Evolutionary conservation across 2,113 vertebrate species (phyloP).

Genomic region (Xenopus laevis): DNA sequence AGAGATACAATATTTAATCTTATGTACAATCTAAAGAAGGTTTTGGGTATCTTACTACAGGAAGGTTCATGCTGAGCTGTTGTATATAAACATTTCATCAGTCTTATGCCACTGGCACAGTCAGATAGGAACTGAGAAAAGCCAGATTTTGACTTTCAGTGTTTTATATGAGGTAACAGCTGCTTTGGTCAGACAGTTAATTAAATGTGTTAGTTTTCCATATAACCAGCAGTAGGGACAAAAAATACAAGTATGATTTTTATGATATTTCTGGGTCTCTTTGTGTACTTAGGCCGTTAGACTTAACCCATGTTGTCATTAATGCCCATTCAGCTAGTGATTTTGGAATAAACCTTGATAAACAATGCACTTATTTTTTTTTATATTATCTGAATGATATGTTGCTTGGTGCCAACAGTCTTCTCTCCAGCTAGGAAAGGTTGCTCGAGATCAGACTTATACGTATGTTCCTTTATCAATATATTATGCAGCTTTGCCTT

Average conservation of each 20-base stretch:
- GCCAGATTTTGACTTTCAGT: constrained; percentile 60
- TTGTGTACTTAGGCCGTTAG: constrained; percentile 54
- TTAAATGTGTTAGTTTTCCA: constrained; percentile 78
- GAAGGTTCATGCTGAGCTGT: constrained; percentile 61
- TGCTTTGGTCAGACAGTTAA: constrained; percentile 79
- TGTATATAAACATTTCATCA: constrained; percentile 61
- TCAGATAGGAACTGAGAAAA: constrained; percentile 60
- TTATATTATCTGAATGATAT: constrained; percentile 45
- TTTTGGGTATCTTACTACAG: constrained; percentile 59
- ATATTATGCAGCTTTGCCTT: constrained; percentile 51
- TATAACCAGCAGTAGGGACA: constrained; percentile 71
- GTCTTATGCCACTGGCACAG: constrained; percentile 66
- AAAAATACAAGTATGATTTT: constrained; percentile 64
- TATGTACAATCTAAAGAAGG: constrained; percentile 70
- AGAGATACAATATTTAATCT: constrained; percentile 47
- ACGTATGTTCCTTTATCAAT: constrained; percentile 54
- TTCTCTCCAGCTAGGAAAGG: constrained; percentile 57
- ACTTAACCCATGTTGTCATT: constrained; percentile 54
- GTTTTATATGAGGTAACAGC: constrained; percentile 78
- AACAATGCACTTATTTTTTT: constrained; percentile 47
- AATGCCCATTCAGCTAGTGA: constrained; percentile 45
- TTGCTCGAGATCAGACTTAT: constrained; percentile 54
- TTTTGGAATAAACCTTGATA: constrained; percentile 51
- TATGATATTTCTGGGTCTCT: constrained; percentile 72
- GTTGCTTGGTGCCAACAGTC: constrained; percentile 57